Base-by-base conservation (phyloP, 2,113 vertebrate species). In the Lycocorax pyrrhopterus region DNA sequence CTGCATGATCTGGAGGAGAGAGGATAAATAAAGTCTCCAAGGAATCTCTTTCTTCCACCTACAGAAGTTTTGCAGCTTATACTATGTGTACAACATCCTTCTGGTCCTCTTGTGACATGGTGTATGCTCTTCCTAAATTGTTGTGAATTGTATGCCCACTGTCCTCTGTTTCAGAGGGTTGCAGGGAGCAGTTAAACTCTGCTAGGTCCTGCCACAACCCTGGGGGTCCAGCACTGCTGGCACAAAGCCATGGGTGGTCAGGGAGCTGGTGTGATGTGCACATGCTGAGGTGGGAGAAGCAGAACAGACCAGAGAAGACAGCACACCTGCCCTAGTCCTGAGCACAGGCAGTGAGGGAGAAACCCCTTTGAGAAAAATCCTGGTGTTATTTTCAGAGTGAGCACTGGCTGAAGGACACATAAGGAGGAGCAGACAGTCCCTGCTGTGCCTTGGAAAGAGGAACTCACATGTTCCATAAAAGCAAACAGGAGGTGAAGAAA, bases 161-260 rank as follows among this genome's bases (percentile, higher is more conserved):
- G 35, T 60, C 5, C 10, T 77, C n/a, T 63, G 1, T 49, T 77
- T 74, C 32, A 63, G 29, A 29, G 53, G 29, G 9, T 8, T 80
- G 33, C 20, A 73, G 44, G 56, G 51, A 95, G 8, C 17, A 69
- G 26, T 22, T 53, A 44, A 74, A 49, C 32, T 72, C 55, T 18
- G 26, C 11, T 6, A 43, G 25, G 27, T 69, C 27, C 63, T 4
- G 10, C 23, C 6, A 22, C 14, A 60, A 0, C 9, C 8, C 35
- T 0, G 4, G 13, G 10, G 2, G 7, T 49, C 44, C 35, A 41
- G 66, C 22, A 25, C 25, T 44, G 51, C 41, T 0, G 3, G 9
- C 52, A 68, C 33, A 71, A 71, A 85, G 51, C 60, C 43, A 9
- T 1, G 3, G 43, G 52, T 25, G 43, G 12, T 47, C 66, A 62